These are phyloP conservation scores for Hylyphantes graminicola DNA, from an alignment of 1,140 invertebrate genomes.

Conservation along the genomic window DNA sequence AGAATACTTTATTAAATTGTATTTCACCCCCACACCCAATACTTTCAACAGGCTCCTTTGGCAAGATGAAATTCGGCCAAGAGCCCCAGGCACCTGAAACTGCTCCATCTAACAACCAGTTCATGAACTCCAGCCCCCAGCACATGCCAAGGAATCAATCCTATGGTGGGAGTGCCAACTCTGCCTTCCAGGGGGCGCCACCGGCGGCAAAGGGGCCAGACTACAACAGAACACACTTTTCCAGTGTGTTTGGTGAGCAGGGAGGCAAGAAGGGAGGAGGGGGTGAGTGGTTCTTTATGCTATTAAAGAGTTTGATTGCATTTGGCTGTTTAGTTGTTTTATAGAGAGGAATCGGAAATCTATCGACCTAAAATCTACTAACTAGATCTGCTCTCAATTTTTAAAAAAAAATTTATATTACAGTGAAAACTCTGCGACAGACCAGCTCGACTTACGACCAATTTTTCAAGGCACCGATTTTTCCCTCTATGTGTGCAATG, in stretches of 20 bases:
- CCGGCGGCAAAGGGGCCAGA: constrained; percentile 65
- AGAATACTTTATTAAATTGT: too few relatives aligned
- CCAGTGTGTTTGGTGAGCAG: constrained; percentile 69
- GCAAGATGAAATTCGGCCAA: constrained; percentile 18
- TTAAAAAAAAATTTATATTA: too few relatives aligned
- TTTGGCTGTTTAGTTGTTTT: too few relatives aligned
- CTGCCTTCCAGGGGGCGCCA: constrained; percentile 29
- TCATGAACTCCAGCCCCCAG: constrained; percentile 49
- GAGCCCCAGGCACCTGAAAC: not conserved
- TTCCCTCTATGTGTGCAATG: too few relatives aligned
- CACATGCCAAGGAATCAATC: constrained; percentile 58
- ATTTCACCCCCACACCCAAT: too few relatives aligned
- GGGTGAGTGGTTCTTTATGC: constrained; percentile 64
- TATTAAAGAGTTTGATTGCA: too few relatives aligned
- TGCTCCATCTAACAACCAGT: constrained; percentile 15
- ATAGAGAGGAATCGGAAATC: too few relatives aligned
- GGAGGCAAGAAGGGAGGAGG: constrained; percentile 65
- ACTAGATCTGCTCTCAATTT: too few relatives aligned
- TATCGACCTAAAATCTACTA: too few relatives aligned
- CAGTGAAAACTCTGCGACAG: too few relatives aligned
- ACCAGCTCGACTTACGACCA: too few relatives aligned
- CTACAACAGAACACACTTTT: constrained; percentile 78
- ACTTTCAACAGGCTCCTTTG: constrained; percentile 28
- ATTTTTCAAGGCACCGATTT: too few relatives aligned
- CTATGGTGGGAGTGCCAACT: constrained; percentile 52